Evolutionary conservation across 1,140 invertebrate genomes (phyloP).

Genomic region (Eriosoma lanigerum): DNA sequence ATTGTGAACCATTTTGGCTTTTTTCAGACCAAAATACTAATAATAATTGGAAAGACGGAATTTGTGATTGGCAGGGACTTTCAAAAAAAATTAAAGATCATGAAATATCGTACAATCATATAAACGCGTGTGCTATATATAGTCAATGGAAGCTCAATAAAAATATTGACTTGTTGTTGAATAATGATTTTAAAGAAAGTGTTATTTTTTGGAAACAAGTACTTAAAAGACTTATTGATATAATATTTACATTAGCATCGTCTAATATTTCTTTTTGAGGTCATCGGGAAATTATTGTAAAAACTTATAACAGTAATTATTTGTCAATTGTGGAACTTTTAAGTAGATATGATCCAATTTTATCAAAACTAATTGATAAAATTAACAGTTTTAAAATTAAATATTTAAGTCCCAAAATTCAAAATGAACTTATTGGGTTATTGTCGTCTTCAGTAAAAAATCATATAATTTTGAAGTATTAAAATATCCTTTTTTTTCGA

Average conservation of each 20-base stretch:
- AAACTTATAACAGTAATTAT: constrained; percentile 4
- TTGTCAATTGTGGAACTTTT: constrained; percentile 7
- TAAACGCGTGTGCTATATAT: too few relatives aligned
- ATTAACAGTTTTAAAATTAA: background rate
- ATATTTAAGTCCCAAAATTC: background rate
- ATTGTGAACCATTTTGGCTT: too few relatives aligned
- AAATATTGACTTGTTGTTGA: too few relatives aligned
- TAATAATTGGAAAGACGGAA: too few relatives aligned
- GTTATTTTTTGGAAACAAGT: too few relatives aligned
- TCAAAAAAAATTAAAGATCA: too few relatives aligned
- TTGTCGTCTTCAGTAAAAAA: background rate
- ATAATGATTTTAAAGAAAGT: too few relatives aligned
- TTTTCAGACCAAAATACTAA: too few relatives aligned
- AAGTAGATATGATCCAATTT: constrained; percentile 18
- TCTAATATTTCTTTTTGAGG: background rate
- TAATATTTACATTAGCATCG: background rate
- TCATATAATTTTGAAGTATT: background rate
- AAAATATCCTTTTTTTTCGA: background rate
- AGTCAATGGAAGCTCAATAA: too few relatives aligned
- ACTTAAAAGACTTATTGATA: too few relatives aligned
- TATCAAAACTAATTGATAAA: constrained; percentile 5
- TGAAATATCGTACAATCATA: too few relatives aligned
- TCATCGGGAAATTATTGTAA: background rate
- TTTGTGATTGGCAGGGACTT: too few relatives aligned
- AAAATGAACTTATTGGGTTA: background rate